These are phyloP conservation scores for Eufriesea mexicana DNA, from an alignment of 1,140 invertebrate genomes.

Conservation along the genomic window DNA sequence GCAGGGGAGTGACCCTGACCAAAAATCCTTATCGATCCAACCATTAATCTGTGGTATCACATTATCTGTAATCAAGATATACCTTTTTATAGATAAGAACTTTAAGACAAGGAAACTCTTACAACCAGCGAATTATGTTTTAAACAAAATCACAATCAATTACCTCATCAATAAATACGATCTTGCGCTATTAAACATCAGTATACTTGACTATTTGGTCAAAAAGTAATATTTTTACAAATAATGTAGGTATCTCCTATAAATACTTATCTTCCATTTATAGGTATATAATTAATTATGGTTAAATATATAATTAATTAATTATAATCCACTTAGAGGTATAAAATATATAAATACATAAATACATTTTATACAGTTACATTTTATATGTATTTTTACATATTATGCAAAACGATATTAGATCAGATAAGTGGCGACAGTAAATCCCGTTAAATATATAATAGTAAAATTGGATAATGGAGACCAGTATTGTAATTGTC, in stretches of 20 bases:
- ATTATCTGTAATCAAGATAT: neutral
- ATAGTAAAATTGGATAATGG: neutral
- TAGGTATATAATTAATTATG: no score
- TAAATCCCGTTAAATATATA: conserved; percentile 37
- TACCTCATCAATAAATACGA: neutral
- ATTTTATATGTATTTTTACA: no score
- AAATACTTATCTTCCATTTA: neutral
- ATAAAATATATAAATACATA: no score
- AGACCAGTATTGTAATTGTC: conserved; percentile 9
- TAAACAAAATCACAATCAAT: neutral
- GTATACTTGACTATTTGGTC: no score
- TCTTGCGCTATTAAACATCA: no score
- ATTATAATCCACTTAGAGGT: no score
- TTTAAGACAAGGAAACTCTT: neutral
- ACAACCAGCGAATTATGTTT: neutral
- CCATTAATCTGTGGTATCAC: neutral
- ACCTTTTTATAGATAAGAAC: neutral
- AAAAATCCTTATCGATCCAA: conserved; percentile 37
- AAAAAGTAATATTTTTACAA: neutral
- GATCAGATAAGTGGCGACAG: neutral
- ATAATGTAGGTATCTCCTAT: neutral
- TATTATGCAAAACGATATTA: neutral
- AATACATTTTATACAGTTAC: no score
- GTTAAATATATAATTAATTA: no score
- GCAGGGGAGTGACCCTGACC: conserved; percentile 27